Base-by-base conservation (phyloP, 2,797 vertebrate genomes). In the Jordanella pulchra region DNA sequence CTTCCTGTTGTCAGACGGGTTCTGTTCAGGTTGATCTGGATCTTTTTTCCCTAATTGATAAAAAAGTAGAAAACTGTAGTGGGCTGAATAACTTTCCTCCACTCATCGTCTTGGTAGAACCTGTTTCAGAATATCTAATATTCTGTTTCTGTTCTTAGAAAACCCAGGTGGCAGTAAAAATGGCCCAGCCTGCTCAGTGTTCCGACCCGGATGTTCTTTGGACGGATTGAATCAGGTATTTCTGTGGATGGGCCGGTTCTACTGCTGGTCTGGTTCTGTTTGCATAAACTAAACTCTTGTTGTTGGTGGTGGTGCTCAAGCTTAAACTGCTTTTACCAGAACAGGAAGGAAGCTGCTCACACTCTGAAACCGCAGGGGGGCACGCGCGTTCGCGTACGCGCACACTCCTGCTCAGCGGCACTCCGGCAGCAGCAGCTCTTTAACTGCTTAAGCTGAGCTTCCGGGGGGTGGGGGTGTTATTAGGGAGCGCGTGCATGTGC, bases 321-420 rank as follows among this genome's bases (percentile, higher is more conserved):
- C 39, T 82, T 67, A 75, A 69, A 39, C 58, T 50, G 61, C 25
- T 58, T 5, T 42, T 60, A 64, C 73, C 71, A 63, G 45, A 77
- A 79, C 56, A 73, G 77, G 80, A 87, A 81, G 69, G 78, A 48
- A 73, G 45, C 65, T 30, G n/a, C 66, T 48, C 48, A 69, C 42
- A 54, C 42, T 45, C 64, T 32, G 15, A 48, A 47, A 53, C 78
- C 67, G 9, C 69, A 23, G 11, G 17, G 30, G 45, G 66, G n/a
- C 64, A 35, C 35, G 25, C 70, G 47, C 60, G 23, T 44, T 50
- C 47, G 9, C 23, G 39, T 32, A n/a, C 60, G 44, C 50, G 30
- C 30, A 51, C n/a, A 7, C 23, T 79, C 66, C 69, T 71, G 89
- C 86, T 85, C 81, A 78, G 81, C 70, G 65, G 79, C 70, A 75